Evolutionary conservation across 2,113 vertebrate species (phyloP).

Genomic region (Hippocampus guttulatus): DNA sequence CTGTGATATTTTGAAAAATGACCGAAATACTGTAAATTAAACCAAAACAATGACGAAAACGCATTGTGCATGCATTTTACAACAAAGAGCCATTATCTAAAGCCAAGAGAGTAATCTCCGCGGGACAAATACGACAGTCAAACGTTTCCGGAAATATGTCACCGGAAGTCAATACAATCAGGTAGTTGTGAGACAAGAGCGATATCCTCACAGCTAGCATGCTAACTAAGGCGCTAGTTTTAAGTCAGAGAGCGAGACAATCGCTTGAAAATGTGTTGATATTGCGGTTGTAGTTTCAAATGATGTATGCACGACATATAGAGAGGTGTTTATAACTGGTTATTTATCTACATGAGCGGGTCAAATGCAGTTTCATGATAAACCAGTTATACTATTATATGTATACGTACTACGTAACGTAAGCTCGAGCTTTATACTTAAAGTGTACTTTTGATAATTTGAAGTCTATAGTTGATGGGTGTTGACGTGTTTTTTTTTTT

Average conservation of each 20-base stretch:
- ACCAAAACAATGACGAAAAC: no score
- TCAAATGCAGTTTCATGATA: no score
- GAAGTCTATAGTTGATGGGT: neutral
- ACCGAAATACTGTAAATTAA: no score
- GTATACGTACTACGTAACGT: no score
- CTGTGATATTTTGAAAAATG: no score
- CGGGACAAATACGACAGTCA: neutral
- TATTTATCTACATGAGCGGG: no score
- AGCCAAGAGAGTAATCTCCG: neutral
- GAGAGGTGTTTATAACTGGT: neutral
- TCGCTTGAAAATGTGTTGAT: neutral
- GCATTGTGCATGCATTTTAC: no score
- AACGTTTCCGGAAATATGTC: neutral
- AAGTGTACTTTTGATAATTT: neutral
- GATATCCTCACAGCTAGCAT: neutral
- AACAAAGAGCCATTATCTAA: neutral
- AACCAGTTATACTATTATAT: no score
- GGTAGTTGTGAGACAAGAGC: neutral
- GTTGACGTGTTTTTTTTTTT: neutral
- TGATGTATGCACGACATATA: no score
- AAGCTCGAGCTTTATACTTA: no score
- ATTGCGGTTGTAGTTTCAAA: neutral
- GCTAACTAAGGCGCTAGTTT: neutral
- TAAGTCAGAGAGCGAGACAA: neutral
- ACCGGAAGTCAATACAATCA: neutral